Conservation (phyloP, 2,797 vertebrate genomes). For the Cyclopterus lumpus region DNA sequence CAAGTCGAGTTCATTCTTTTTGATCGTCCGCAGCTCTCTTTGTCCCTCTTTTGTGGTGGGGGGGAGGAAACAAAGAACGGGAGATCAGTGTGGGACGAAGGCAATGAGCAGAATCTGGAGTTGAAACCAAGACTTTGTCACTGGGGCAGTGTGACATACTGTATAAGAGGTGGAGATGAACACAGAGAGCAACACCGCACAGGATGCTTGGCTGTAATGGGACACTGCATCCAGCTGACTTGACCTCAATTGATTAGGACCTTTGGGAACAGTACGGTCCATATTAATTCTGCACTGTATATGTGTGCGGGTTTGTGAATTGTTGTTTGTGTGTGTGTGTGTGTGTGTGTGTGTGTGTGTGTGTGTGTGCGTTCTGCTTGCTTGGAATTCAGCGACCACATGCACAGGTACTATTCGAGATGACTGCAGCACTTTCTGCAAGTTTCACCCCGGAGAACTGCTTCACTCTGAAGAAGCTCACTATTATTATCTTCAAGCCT, state of each 20-base stretch:
- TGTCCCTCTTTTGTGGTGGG: background rate
- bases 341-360: slow-evolving; percentile 34
- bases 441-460: slow-evolving; percentile 52
- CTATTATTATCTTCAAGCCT: slow-evolving; percentile 21
- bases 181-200: slow-evolving; percentile 17
- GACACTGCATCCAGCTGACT: slow-evolving; percentile 63
- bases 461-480: slow-evolving; percentile 36
- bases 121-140: background rate
- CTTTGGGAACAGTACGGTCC: slow-evolving; percentile 56
- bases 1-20: slow-evolving; percentile 10
- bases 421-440: slow-evolving; percentile 73
- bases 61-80: no score
- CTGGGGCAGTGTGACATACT: background rate
- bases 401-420: slow-evolving; percentile 57
- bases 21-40: slow-evolving; percentile 3
- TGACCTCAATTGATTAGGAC: slow-evolving; percentile 71
- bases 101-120: slow-evolving; percentile 9
- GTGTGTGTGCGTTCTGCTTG: slow-evolving; percentile 44
- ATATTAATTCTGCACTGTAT: slow-evolving; percentile 53
- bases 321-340: slow-evolving; percentile 2
- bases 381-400: slow-evolving; percentile 44
- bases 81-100: slow-evolving; percentile 13
- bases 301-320: slow-evolving; percentile 22
- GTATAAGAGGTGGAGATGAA: slow-evolving; percentile 4
- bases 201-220: slow-evolving; percentile 51